Evolutionary conservation across 1,140 invertebrate species (phyloP).

Genomic region (Camponotus floridanus): DNA sequence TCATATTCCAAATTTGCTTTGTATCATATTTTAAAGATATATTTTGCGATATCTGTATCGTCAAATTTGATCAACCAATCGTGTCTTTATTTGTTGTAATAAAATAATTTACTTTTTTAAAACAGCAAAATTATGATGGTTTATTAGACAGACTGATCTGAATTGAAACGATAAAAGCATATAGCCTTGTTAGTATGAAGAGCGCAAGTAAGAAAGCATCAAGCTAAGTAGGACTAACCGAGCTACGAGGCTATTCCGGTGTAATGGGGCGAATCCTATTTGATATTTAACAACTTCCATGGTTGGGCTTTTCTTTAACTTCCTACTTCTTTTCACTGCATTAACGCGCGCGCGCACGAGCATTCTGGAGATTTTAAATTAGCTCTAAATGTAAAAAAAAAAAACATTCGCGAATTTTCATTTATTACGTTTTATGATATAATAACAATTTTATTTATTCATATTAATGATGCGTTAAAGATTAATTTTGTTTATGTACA

Average conservation of each 20-base stretch:
- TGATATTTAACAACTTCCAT: slow-evolving; percentile 65
- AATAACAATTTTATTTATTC: background rate
- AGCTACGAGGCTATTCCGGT: slow-evolving; percentile 63
- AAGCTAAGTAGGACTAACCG: slow-evolving; percentile 33
- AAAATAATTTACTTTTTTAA: background rate
- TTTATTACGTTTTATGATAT: background rate
- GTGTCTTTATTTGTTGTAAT: background rate
- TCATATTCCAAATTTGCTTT: background rate
- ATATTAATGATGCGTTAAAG: background rate
- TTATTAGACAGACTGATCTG: background rate
- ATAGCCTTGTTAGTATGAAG: slow-evolving; percentile 15
- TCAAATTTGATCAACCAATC: slow-evolving; percentile 6
- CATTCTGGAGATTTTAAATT: slow-evolving; percentile 5
- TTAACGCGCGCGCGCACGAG: background rate
- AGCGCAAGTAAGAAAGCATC: slow-evolving; percentile 9
- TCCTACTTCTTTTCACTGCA: slow-evolving; percentile 3
- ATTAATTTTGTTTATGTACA: background rate
- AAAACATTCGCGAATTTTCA: background rate
- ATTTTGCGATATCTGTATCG: background rate
- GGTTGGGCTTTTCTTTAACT: slow-evolving; percentile 50
- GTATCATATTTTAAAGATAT: background rate
- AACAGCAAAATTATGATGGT: background rate
- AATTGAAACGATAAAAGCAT: slow-evolving; percentile 26
- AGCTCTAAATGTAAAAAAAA: background rate
- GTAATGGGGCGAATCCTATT: slow-evolving; percentile 73